Evolutionary conservation across 2,888 invertebrate genomes (phyloP), one percentile per base, ranked within the genome.

Genomic region (Aporophyla lueneburgensis): DNA sequence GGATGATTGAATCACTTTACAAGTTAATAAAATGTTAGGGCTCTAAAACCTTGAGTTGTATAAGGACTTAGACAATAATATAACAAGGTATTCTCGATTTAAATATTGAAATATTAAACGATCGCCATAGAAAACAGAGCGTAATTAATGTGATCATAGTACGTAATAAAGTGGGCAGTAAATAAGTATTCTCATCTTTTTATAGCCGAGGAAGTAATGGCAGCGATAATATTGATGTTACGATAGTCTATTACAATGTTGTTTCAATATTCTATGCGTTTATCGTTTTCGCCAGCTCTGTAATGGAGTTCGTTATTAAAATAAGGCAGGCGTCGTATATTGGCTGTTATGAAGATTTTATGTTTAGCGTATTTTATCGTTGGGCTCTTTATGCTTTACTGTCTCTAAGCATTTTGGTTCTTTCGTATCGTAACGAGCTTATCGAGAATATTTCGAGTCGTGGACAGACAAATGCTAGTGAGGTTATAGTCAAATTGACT

Each of bases 181-280:
- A 95, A 94, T 93, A 91, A 87, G 91, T 93, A 91, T 92, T 93
- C 91, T 87, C 91, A 90, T 91, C 83, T 86, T 91, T 92, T 95
- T 94, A 95, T 93, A 83, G 89, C 91, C 70, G 72, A 80, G 84
- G 86, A 90, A 89, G 89, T 91, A 92, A 86, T 79, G 71, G 76
- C 80, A 62, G 79, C 80, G 88, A 88, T 90, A 90, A 91, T 92
- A 90, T 90, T 89, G 88, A 91, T 88, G 89, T 91, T 90, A 91
- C 86, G 90, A 89, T 85, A 85, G 80, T 86, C 88, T 83, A 87
- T 87, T 88, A 91, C 91, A 90, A 91, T 89, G 90, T 89, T 89
- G 87, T 89, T 89, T 90, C 89, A 90, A 90, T 92, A 90, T 91
- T 90, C 87, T 86, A 78, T 87, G 81, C 85, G 88, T 91, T 92